Base-by-base conservation (phyloP, 1,140 invertebrate species). In the Nymphalis io region DNA sequence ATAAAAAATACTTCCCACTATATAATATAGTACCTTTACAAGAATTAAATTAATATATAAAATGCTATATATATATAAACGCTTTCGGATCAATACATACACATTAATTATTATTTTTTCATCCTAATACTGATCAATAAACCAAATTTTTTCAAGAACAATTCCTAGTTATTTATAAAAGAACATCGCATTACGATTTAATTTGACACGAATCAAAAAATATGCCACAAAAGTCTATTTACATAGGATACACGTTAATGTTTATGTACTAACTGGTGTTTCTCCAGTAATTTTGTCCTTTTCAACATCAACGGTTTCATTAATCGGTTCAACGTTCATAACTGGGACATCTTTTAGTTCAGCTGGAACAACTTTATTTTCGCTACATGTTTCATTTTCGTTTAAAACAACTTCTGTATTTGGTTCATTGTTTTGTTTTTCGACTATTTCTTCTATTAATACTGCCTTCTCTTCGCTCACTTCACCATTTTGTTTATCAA, bases 401-500 rank as follows among this genome's bases (percentile, higher is more conserved):
- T n/a, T 55, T 23, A 21, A 55, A 55, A 27, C 21, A 13, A 55
- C 51, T n/a, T 55, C 20, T 13, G 5, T 53, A 60, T 55, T 48
- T 38, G 48, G 23, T 55, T 67, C 42, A 13, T 33, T 38, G 10
- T 33, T 48, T 48, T 23, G 20, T 53, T 13, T 21, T 12, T 68
- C 46, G 39, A 60, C 15, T 60, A 68, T 53, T 55, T 68, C 58
- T 33, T 60, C 48, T 33, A 61, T 60, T 64, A 48, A 48, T 62
- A 62, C 60, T 62, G 42, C 44, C 70, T 60, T 60, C n/a, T 5
- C 46, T 40, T 72, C 57, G 11, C 51, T 62, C 65, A 65, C 48
- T 11, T 62, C 68, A 59, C 55, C 61, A 3, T 48, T 64, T 48
- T 46, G 21, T 75, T 72, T 72, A 72, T 63, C 60, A 57, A 71